These are phyloP conservation scores for Hololepta plana DNA, from an alignment of 2,888 invertebrate genomes.

Conservation along the genomic window DNA sequence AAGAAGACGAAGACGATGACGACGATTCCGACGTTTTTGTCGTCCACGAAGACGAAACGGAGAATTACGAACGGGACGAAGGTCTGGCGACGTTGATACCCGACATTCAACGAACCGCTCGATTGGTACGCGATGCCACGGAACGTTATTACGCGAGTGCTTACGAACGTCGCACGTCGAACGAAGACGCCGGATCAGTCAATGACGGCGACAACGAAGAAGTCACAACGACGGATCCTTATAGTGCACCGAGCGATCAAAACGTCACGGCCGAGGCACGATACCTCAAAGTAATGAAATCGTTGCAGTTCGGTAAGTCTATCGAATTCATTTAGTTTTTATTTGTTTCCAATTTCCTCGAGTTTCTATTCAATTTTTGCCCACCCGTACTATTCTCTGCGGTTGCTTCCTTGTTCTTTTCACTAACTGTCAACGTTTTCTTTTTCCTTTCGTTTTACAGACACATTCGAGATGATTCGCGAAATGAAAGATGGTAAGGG, in stretches of 20 bases:
- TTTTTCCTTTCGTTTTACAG: conserved; percentile 29
- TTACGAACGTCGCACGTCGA: too few relatives aligned
- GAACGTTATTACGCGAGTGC: conserved; percentile 9
- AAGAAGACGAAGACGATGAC: too few relatives aligned
- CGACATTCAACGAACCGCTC: conserved; percentile 65
- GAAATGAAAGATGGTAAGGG: conserved; percentile 62
- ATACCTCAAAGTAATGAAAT: conserved; percentile 76
- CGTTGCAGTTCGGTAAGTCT: conserved; percentile 66
- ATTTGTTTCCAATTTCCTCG: too few relatives aligned
- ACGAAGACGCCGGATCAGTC: too few relatives aligned
- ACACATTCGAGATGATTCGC: conserved; percentile 81
- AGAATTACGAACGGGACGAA: conserved; percentile 72
- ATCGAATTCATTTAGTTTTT: too few relatives aligned
- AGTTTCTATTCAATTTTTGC: too few relatives aligned
- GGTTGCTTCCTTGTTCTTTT: background rate
- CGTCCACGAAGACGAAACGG: conserved; percentile 21
- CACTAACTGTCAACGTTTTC: background rate
- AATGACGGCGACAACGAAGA: too few relatives aligned
- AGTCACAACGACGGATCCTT: too few relatives aligned
- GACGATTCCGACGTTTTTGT: too few relatives aligned
- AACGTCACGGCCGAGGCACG: conserved; percentile 49
- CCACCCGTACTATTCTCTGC: too few relatives aligned
- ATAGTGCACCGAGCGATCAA: too few relatives aligned
- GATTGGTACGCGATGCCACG: conserved; percentile 31
- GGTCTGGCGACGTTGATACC: conserved; percentile 77